A percentile compares a stretch with the other conserved stretches of the same genome.
phyloP scores from a whole-genome alignment of 2,113 vertebrate species.

The Camelus bactrianus region DNA sequence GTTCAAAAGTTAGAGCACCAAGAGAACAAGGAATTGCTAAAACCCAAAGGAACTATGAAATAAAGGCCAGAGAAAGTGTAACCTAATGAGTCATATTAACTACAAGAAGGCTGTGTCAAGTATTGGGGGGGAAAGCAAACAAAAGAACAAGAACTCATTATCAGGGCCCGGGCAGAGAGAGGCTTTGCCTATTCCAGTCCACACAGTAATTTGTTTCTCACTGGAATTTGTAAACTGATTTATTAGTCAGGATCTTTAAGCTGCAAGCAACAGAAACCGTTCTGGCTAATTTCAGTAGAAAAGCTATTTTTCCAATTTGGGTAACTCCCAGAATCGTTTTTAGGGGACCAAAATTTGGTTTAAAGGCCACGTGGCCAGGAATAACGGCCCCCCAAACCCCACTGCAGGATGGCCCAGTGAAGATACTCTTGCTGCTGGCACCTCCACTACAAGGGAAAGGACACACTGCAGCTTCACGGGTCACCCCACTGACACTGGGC shows the following conservation, averaged over 20 bases:
- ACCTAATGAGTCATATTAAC: background rate
- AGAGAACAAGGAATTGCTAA: conserved; percentile 19
- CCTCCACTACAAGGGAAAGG: background rate
- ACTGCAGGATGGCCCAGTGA: background rate
- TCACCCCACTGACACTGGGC: background rate
- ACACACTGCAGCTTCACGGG: background rate
- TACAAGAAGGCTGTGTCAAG: background rate
- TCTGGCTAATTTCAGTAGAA: background rate
- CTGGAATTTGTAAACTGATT: background rate
- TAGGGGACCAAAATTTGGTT: background rate
- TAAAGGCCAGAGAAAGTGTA: conserved; percentile 4
- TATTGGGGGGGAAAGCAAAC: background rate
- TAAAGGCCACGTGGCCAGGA: background rate
- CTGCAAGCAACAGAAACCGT: background rate
- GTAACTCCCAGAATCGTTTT: background rate
- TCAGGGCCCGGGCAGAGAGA: background rate
- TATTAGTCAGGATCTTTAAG: background rate
- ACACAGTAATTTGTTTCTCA: background rate
- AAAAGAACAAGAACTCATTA: background rate
- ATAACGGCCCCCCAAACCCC: background rate
- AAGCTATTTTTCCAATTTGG: background rate
- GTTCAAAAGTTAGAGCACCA: conserved; percentile 60
- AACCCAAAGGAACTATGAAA: background rate
- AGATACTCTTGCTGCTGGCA: background rate
- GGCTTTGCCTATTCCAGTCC: background rate